These are phyloP conservation scores for Anaspis maculata DNA, from an alignment of 2,888 invertebrate species.

Conservation along the genomic window DNA sequence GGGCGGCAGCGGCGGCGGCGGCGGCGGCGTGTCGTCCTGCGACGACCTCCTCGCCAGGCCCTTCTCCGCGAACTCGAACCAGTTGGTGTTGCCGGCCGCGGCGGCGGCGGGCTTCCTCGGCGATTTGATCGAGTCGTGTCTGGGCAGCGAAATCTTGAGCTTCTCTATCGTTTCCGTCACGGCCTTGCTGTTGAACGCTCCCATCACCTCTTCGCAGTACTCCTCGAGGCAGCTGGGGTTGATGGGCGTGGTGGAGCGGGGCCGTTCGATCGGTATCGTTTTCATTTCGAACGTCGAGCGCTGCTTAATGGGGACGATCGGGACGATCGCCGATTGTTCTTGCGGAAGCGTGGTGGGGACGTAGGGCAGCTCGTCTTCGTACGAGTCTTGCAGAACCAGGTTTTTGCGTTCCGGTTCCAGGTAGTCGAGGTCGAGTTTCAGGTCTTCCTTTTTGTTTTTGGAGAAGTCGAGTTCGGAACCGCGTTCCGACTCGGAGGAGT, in stretches of 20 bases:
- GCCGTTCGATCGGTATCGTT: slow-evolving; percentile 65
- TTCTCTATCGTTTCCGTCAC: slow-evolving; percentile 48
- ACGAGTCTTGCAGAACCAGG: slow-evolving; percentile 71
- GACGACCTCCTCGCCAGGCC: slow-evolving; percentile 44
- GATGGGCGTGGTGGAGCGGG: slow-evolving; percentile 65
- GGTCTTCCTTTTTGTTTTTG: slow-evolving; percentile 34
- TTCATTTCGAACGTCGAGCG: slow-evolving; percentile 53
- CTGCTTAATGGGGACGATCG: slow-evolving; percentile 73
- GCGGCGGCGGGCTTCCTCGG: slow-evolving; percentile 41
- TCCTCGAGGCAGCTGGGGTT: slow-evolving; percentile 64
- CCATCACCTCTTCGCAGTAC: slow-evolving; percentile 48
- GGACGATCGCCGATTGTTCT: slow-evolving; percentile 73
- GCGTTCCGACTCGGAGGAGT: slow-evolving; percentile 63
- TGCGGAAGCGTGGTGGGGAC: slow-evolving; percentile 83
- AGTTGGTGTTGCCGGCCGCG: slow-evolving; percentile 35
- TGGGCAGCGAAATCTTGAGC: slow-evolving; percentile 60
- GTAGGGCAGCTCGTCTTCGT: slow-evolving; percentile 77
- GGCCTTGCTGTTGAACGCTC: slow-evolving; percentile 26
- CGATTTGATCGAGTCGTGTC: slow-evolving; percentile 39
- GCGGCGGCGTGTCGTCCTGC: slow-evolving; percentile 30
- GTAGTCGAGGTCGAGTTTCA: slow-evolving; percentile 44
- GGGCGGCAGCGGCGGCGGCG: slow-evolving; percentile 44
- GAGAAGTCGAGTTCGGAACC: slow-evolving; percentile 50
- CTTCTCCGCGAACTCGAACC: slow-evolving; percentile 57
- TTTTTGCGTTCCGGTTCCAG: slow-evolving; percentile 64